These are phyloP conservation scores for Noctilio leporinus DNA, from an alignment of 2,113 vertebrate species.

Conservation along the genomic window DNA sequence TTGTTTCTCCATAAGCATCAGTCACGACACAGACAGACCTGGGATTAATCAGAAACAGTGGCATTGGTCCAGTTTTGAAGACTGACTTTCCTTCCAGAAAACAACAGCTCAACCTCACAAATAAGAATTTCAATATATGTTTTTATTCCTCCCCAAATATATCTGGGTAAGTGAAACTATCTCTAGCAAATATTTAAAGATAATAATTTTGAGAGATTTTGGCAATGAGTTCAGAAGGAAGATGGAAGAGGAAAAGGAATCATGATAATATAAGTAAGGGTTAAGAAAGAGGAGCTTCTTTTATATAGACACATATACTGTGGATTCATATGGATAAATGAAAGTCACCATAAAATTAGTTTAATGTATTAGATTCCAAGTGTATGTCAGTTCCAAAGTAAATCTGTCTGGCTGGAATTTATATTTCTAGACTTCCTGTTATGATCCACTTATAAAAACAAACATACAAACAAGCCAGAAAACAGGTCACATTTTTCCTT, in stretches of 20 bases:
- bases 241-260: not conserved
- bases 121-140: not conserved
- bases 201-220: not conserved
- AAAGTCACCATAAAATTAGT: not conserved
- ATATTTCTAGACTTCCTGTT: not conserved
- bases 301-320: no score
- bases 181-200: not conserved
- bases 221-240: not conserved
- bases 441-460: not conserved
- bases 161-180: not conserved
- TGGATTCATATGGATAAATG: not conserved
- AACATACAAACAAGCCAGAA: not conserved
- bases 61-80: not conserved
- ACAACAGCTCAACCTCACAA: not conserved
- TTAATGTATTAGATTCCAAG: not conserved
- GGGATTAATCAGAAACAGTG: rapidly evolving
- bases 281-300: not conserved
- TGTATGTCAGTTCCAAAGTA: not conserved
- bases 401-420: not conserved
- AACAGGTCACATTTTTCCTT: not conserved
- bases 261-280: not conserved
- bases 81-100: not conserved
- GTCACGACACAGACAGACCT: rapidly evolving
- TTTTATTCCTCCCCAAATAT: not conserved
- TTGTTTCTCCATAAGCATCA: not conserved